Conservation (phyloP, 2,113 vertebrate species). For the Bos javanicus region DNA sequence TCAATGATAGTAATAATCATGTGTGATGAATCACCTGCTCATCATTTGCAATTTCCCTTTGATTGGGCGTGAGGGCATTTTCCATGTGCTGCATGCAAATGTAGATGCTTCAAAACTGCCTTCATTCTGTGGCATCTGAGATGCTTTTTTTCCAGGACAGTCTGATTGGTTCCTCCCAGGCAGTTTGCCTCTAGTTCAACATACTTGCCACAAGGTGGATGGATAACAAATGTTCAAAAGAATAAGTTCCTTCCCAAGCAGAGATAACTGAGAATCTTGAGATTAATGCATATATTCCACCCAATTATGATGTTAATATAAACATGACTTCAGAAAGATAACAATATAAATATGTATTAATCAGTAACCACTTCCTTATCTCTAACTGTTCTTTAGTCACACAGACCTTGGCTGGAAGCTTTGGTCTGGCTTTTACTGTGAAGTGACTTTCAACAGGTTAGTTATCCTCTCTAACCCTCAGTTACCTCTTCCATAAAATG, state of each 20-base stretch:
- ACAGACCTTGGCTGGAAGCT: not conserved
- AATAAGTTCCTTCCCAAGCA: not conserved
- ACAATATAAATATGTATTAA: constrained; percentile 65
- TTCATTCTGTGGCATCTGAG: not conserved
- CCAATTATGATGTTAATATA: constrained; percentile 61
- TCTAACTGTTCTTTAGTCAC: constrained; percentile 2
- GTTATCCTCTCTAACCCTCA: not conserved
- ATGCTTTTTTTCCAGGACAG: accelerated
- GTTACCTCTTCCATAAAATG: not conserved
- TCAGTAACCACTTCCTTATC: constrained; percentile 38
- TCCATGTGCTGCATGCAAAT: not conserved
- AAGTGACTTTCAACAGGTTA: not conserved
- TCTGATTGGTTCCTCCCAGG: not conserved
- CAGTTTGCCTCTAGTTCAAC: not conserved
- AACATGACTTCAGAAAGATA: constrained; percentile 55
- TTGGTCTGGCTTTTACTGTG: not conserved
- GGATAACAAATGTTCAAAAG: not conserved
- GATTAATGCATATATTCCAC: constrained; percentile 41
- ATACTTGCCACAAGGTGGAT: not conserved
- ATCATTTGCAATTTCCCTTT: not conserved
- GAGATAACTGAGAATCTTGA: constrained; percentile 4
- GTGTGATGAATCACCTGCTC: not conserved
- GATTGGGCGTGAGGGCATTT: not conserved
- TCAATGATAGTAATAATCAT: not conserved
- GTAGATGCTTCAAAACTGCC: not conserved